A percentile compares a stretch with the other conserved stretches of the same genome.
Conservation (phyloP, 2,888 invertebrate genomes). For the Ashinkailepas kermadecensis region DNA sequence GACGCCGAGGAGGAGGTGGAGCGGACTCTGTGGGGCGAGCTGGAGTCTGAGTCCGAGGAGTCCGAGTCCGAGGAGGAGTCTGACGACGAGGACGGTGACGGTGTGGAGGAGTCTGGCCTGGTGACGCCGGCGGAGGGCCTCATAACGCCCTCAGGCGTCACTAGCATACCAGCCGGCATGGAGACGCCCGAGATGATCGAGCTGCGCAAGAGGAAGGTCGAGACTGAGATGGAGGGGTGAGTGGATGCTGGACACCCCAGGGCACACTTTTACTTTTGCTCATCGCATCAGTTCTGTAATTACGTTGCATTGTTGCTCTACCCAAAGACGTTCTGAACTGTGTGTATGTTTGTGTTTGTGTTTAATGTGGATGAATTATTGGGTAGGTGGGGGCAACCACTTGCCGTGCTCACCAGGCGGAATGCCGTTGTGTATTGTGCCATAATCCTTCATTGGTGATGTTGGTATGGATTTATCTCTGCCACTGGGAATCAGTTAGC, state of each 20-base stretch:
- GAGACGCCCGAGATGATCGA: slow-evolving; percentile 99
- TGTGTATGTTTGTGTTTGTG: no score
- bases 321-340: no score
- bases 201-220: slow-evolving; percentile 90
- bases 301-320: no score
- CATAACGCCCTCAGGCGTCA: slow-evolving; percentile 80
- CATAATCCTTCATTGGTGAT: no score
- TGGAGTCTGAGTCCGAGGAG: slow-evolving; percentile 82
- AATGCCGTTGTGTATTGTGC: no score
- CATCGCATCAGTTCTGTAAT: no score
- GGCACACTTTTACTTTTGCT: no score
- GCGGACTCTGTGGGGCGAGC: slow-evolving; percentile 91
- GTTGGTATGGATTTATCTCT: no score
- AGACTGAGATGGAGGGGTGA: slow-evolving; percentile 90
- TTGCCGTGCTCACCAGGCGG: no score
- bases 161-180: slow-evolving; percentile 83
- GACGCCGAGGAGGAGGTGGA: slow-evolving; percentile 77
- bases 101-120: slow-evolving; percentile 66
- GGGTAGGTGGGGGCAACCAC: no score
- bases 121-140: slow-evolving; percentile 90
- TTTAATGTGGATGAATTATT: no score
- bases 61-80: slow-evolving; percentile 57
- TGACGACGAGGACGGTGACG: slow-evolving; percentile 49
- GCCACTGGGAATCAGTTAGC: no score
- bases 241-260: slow-evolving; percentile 34